phyloP scores from a whole-genome alignment of 2,797 vertebrate genomes.

The Trachurus trachurus region DNA sequence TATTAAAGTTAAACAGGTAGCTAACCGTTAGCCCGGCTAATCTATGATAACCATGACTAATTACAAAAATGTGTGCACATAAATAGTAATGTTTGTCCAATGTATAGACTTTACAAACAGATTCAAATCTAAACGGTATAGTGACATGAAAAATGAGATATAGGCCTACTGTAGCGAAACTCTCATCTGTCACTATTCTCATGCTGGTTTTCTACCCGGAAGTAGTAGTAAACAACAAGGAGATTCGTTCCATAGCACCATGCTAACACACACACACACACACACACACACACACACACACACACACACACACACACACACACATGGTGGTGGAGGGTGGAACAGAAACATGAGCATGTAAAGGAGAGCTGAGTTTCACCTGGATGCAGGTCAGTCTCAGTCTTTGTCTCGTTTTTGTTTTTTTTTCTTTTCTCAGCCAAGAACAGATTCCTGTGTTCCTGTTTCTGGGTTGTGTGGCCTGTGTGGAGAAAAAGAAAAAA shows the following conservation, averaged over 20 bases:
- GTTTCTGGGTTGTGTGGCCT: slow-evolving; percentile 76
- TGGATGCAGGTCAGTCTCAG: slow-evolving; percentile 76
- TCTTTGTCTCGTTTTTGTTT: slow-evolving; percentile 47
- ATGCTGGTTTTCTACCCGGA: no score
- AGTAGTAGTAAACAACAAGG: neutral
- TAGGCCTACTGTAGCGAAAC: no score
- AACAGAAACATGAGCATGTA: slow-evolving; percentile 24
- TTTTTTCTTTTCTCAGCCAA: slow-evolving; percentile 47
- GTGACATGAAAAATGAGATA: no score
- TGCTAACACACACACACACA: neutral
- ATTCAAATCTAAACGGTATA: no score
- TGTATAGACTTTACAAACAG: no score
- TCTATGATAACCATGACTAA: no score
- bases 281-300: neutral
- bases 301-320: neutral
- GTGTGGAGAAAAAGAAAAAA: slow-evolving; percentile 60
- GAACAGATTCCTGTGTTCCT: slow-evolving; percentile 59
- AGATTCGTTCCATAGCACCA: neutral
- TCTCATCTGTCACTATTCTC: no score
- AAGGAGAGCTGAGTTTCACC: slow-evolving; percentile 60
- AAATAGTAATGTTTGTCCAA: no score
- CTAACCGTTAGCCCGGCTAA: no score
- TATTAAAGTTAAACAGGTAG: no score
- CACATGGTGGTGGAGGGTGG: neutral
- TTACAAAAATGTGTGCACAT: no score